A percentile compares a stretch with the other conserved stretches of the same genome.
These are phyloP conservation scores for Myodes glareolus DNA, from an alignment of 2,113 vertebrate genomes.

Conservation along the genomic window DNA sequence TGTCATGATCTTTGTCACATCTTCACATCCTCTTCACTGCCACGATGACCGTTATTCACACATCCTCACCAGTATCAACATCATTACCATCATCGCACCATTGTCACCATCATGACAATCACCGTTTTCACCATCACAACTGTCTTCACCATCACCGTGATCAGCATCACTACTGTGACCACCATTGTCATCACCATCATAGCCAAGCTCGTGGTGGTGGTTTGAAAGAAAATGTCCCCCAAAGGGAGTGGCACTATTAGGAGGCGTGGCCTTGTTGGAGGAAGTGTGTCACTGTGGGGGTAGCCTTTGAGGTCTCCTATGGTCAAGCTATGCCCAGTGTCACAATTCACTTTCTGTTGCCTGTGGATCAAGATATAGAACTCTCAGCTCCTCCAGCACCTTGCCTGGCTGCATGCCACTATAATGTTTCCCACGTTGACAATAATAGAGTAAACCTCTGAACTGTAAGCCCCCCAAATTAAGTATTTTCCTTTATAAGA, in stretches of 20 bases:
- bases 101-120: accelerated
- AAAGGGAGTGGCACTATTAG: not conserved
- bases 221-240: not conserved
- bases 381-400: not conserved
- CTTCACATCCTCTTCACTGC: not conserved
- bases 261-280: not conserved
- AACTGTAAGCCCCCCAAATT: not conserved
- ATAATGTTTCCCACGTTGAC: too few relatives aligned
- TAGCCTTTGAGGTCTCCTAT: not conserved
- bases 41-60: too few relatives aligned
- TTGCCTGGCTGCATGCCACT: too few relatives aligned
- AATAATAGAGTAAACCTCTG: not conserved
- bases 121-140: not conserved
- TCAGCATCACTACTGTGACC: too few relatives aligned
- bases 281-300: not conserved
- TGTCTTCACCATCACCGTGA: not conserved
- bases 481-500: not conserved
- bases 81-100: accelerated
- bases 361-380: not conserved
- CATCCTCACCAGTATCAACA: too few relatives aligned
- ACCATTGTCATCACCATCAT: not conserved
- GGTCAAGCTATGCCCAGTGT: not conserved
- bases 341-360: not conserved
- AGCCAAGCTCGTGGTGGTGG: not conserved
- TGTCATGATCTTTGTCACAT: not conserved